Conservation (phyloP, 2,797 vertebrate genomes). For the Acanthornis magna region DNA sequence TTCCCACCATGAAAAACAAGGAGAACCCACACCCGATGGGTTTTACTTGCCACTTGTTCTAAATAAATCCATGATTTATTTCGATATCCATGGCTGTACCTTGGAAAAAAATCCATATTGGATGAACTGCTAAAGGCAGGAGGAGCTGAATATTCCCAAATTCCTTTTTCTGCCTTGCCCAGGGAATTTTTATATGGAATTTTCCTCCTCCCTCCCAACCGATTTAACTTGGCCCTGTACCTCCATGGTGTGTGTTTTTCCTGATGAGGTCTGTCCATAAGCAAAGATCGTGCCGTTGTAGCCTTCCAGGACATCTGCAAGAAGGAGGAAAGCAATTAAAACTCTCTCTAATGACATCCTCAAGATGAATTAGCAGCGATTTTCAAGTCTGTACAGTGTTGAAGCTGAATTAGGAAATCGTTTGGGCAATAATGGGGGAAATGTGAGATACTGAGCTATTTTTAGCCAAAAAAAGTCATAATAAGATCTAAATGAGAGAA, state of each 20-base stretch:
- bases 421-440: background rate
- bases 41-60: background rate
- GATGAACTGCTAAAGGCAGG: background rate
- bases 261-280: constrained; percentile 93
- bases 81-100: background rate
- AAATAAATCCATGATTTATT: background rate
- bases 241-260: constrained; percentile 98
- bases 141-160: background rate
- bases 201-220: background rate
- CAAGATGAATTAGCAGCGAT: background rate
- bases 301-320: constrained; percentile 90
- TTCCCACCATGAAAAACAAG: background rate
- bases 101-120: background rate
- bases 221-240: constrained; percentile 59
- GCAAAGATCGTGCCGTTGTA: constrained; percentile 98
- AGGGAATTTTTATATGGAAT: background rate
- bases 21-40: background rate
- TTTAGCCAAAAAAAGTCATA: background rate
- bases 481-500: background rate
- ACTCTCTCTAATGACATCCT: background rate
- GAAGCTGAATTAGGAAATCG: background rate
- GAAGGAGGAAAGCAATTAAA: background rate
- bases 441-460: background rate
- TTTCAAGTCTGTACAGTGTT: accelerated
- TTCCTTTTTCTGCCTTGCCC: background rate